Conservation (phyloP, 1,140 invertebrate species). For the Armadillidium nasatum region DNA sequence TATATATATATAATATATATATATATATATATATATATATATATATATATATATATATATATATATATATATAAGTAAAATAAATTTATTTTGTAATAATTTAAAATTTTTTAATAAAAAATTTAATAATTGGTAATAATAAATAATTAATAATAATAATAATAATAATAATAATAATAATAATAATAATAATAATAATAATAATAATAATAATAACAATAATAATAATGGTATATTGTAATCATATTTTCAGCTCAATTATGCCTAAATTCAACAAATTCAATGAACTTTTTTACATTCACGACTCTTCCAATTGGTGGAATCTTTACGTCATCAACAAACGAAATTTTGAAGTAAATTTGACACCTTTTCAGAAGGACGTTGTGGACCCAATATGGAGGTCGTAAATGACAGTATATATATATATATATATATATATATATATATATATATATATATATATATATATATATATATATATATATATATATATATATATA, state of each 20-base stretch:
- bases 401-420: background rate
- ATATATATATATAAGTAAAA: too few relatives aligned
- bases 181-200: too few relatives aligned
- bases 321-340: slow-evolving; percentile 29
- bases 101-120: too few relatives aligned
- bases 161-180: too few relatives aligned
- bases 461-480: slow-evolving; percentile 15
- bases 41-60: too few relatives aligned
- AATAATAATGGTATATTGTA: too few relatives aligned
- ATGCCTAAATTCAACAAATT: slow-evolving; percentile 18
- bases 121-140: background rate
- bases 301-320: slow-evolving; percentile 25
- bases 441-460: slow-evolving; percentile 10
- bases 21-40: too few relatives aligned
- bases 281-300: slow-evolving; percentile 26
- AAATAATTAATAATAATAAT: too few relatives aligned
- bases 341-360: slow-evolving; percentile 16
- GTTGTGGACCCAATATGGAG: slow-evolving; percentile 21
- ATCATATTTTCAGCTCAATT: slow-evolving; percentile 20
- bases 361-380: slow-evolving; percentile 11
- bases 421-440: background rate
- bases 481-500: background rate
- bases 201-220: too few relatives aligned
- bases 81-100: too few relatives aligned
- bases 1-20: too few relatives aligned